These are phyloP conservation scores for Acanthurus lineatus DNA, from an alignment of 2,797 vertebrate genomes.

Conservation along the genomic window DNA sequence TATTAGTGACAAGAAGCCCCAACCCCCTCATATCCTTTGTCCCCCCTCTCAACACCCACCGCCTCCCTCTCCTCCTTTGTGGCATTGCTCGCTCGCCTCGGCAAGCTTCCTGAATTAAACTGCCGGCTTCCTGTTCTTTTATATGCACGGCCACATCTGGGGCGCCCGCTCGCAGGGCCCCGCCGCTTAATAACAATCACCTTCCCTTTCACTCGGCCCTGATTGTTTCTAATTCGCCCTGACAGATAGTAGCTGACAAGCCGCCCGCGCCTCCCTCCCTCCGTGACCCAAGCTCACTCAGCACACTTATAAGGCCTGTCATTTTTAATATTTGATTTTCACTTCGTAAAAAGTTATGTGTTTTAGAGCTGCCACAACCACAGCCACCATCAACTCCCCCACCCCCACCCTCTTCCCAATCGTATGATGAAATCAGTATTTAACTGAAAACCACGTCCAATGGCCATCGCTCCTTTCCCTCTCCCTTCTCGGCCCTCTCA, in stretches of 20 bases:
- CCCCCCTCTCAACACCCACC: slow-evolving; percentile 15
- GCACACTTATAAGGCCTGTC: slow-evolving; percentile 99
- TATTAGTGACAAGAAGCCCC: slow-evolving; percentile 96
- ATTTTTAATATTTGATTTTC: slow-evolving; percentile 99
- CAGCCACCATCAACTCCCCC: slow-evolving; percentile 22
- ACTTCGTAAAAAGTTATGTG: slow-evolving; percentile 99
- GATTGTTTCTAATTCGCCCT: slow-evolving; percentile 99
- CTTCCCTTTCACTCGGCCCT: slow-evolving; percentile 99
- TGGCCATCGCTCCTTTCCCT: slow-evolving; percentile 41
- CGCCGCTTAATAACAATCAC: slow-evolving; percentile 99
- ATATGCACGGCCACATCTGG: slow-evolving; percentile 99
- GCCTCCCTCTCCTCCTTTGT: slow-evolving; percentile 87
- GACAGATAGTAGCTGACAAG: slow-evolving; percentile 99
- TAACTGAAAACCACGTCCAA: slow-evolving; percentile 88
- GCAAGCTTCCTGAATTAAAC: slow-evolving; percentile 98
- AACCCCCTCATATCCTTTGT: slow-evolving; percentile 63
- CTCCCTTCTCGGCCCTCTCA: slow-evolving; percentile 37
- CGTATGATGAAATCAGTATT: slow-evolving; percentile 95
- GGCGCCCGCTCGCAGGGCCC: slow-evolving; percentile 95
- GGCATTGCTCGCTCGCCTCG: slow-evolving; percentile 85
- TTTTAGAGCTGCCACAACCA: slow-evolving; percentile 90
- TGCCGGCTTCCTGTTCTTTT: slow-evolving; percentile 99
- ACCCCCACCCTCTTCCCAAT: slow-evolving; percentile 33
- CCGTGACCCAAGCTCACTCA: slow-evolving; percentile 99
- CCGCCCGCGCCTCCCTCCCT: slow-evolving; percentile 98